A percentile compares a stretch with the other conserved stretches of the same genome.
Conservation (phyloP, 2,113 vertebrate species). For the Paramisgurnus dabryanus region DNA sequence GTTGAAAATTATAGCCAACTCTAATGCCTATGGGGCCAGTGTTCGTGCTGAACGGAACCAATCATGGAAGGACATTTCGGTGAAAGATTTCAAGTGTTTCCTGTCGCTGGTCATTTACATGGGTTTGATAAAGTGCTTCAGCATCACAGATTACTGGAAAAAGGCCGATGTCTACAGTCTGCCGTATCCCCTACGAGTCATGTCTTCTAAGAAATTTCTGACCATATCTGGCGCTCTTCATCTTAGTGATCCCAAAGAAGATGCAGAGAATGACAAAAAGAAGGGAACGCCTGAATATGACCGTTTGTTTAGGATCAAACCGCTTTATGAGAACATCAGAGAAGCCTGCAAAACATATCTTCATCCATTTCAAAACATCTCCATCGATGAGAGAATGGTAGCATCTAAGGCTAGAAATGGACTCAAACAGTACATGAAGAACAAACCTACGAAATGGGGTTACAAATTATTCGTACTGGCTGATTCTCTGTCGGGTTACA, state of each 20-base stretch:
- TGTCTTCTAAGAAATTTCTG: not conserved
- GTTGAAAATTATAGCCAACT: no score
- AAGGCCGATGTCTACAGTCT: no score
- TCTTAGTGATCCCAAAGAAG: not conserved
- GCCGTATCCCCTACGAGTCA: no score
- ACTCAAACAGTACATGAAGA: conserved; percentile 33
- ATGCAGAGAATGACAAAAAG: not conserved
- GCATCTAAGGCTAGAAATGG: not conserved
- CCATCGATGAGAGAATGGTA: conserved; percentile 40
- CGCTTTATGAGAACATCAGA: not conserved
- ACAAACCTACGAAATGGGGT: conserved; percentile 35
- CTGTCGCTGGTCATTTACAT: no score
- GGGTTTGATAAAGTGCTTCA: no score
- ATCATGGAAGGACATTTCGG: no score
- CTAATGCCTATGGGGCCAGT: no score
- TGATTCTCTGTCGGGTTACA: conserved; percentile 28
- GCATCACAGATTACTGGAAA: no score
- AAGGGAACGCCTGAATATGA: conserved; percentile 20
- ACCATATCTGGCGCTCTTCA: not conserved
- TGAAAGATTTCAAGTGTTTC: no score
- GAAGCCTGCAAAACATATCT: not conserved
- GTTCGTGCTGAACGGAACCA: no score
- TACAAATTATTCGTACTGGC: conserved; percentile 38
- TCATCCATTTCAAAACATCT: conserved; percentile 5
- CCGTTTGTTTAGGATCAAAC: conserved; percentile 14